phyloP scores from a whole-genome alignment of 2,113 vertebrate genomes.

The Ardeotis arabs region DNA sequence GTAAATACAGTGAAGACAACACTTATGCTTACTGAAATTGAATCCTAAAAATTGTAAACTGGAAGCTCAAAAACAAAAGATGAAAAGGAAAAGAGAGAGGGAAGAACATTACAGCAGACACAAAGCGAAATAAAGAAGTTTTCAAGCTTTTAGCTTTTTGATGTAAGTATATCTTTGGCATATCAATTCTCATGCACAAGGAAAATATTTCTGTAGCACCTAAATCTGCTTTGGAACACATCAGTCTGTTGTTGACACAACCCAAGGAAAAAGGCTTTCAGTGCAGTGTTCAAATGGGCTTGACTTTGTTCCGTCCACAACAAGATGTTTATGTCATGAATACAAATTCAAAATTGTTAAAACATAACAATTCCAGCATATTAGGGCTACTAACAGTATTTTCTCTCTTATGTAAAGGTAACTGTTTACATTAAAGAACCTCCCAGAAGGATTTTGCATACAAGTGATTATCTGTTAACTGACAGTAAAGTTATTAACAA shows the following conservation, averaged over 20 bases:
- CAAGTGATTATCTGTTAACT: neutral
- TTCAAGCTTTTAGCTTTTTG: neutral
- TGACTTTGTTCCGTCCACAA: neutral
- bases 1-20: neutral
- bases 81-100: neutral
- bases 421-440: conserved; percentile 1
- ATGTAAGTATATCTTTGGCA: accelerated
- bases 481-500: neutral
- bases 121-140: neutral
- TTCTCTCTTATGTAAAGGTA: conserved; percentile 1
- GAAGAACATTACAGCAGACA: neutral
- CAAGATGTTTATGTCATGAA: conserved; percentile 4
- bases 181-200: neutral
- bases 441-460: conserved; percentile 22
- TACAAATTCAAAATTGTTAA: neutral
- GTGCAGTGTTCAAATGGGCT: neutral
- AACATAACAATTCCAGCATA: neutral
- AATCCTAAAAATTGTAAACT: neutral
- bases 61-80: neutral
- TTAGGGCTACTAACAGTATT: neutral
- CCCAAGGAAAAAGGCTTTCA: neutral
- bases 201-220: neutral
- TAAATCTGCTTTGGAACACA: neutral
- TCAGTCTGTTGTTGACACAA: neutral
- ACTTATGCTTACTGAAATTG: neutral